Base-by-base conservation (phyloP, 2,113 vertebrate species). In the Phycodurus eques region DNA sequence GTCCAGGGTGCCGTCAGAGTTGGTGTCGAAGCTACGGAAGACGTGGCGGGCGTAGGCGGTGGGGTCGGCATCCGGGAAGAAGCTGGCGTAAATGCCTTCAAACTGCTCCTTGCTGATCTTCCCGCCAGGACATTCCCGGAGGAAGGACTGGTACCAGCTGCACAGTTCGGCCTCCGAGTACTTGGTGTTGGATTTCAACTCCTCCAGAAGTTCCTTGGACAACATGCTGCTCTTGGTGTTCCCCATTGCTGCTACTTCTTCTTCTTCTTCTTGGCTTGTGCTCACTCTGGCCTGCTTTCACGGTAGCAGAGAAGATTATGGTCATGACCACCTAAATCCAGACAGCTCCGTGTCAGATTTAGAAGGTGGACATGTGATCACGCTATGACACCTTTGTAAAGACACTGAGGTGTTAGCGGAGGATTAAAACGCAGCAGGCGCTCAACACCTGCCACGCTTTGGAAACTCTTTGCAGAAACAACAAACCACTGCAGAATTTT, bases 11-110 rank as follows among this genome's bases (percentile, higher is more conserved):
- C 94, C 94, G 0, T 95, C 94, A 0, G 90, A 89, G 2, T 95
- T 95, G 72, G 92, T 89, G 83, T 95, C 94, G 2, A 95, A 95
- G 67, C 93, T 94, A 72, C 94, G 85, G 83, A 95, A 94, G 2
- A 95, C 94, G 0, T 95, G 94, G 0, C 89, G 85, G 0, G 94
- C 93, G 0, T 95, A 95, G 2, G 85, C 91, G 0, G 91, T 91
- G 51, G 94, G 89, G 76, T 95, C 90, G 0, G 93, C 92, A 14
- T 94, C 77, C 0, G 94, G 94, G 80, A 95, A 95, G 79, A 95
- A 95, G 70, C 92, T 92, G 44, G 94, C 91, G 15, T 95, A 95
- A 82, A 95, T 95, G 46, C 90, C 87, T 59, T 94, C 90, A 49
- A 95, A 95, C 86, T 94, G 93, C 75, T 91, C 75, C 66, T 92